Base-by-base conservation (phyloP, 2,888 invertebrate species). In the Glaucopsyche alexis region DNA sequence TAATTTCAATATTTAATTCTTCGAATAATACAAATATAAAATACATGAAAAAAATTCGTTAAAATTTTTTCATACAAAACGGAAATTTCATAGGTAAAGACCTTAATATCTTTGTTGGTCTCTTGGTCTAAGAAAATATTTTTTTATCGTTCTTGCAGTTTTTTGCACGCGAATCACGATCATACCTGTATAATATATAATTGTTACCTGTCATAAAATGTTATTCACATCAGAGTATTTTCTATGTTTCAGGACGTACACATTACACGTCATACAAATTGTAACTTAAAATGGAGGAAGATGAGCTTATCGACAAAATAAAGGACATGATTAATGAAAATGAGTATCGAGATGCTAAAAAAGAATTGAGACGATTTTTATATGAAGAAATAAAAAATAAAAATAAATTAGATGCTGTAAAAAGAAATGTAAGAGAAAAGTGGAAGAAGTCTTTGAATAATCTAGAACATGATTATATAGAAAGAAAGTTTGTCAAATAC, bases 401-500 rank as follows among this genome's bases (percentile, higher is more conserved):
- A 67, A 13, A 19, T 13, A 45, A 67, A 7, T 67, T 67, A 19
- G 16, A 45, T 14, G 67, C 45, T n/a, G 8, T 67, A 45, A 47
- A 67, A 19, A 67, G 19, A 19, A 45, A 16, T 47, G 67, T 67
- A 13, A 13, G 16, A 16, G 47, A 67, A 67, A 42, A 47, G 19
- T 67, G n/a, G 45, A 67, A 47, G 7, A 67, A 67, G 38, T 14
- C 67, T 16, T 19, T 67, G 11, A 45, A 67, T 67, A 42, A 13
- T 67, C 16, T 67, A 7, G 67, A 67, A 45, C 42, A 45, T 19
- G 47, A 42, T 16, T 67, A 47, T 47, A 67, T 67, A 8, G 67
- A 67, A 13, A 67, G 47, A 47, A 67, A 67, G 45, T 67, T 45
- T 67, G 19, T 67, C n/a, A 67, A 67, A 45, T 67, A 67, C 16